A percentile compares a stretch with the other conserved stretches of the same genome.
Evolutionary conservation across 2,113 vertebrate species (phyloP).

Genomic region (Actenoides lindsayi): DNA sequence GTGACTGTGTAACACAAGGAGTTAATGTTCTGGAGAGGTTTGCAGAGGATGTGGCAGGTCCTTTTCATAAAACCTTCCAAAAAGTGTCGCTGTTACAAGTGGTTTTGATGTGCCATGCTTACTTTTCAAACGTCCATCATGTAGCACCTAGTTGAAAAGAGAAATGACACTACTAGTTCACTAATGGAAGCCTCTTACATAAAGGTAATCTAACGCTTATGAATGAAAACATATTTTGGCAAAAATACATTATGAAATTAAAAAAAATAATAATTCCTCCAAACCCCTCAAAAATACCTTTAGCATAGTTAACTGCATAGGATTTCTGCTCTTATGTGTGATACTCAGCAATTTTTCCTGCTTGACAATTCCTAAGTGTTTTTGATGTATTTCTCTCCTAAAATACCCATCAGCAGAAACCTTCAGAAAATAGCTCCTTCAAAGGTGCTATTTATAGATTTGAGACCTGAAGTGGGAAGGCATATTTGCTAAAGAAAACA

Average conservation of each 20-base stretch:
- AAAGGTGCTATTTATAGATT: not conserved
- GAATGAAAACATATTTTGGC: not conserved
- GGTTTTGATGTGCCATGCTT: conserved; percentile 42
- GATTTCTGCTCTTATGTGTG: not conserved
- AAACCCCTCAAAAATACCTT: not conserved
- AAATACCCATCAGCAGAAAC: not conserved
- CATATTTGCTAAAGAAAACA: not conserved
- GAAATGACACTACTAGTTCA: not conserved
- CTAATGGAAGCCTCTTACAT: not conserved
- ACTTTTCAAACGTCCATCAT: conserved; percentile 69
- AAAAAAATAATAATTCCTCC: not conserved
- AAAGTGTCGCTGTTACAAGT: conserved; percentile 67
- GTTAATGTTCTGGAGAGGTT: not conserved
- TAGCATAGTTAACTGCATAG: not conserved
- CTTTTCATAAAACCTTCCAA: conserved; percentile 76
- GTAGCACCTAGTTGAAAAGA: conserved; percentile 64
- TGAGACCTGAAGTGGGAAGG: not conserved
- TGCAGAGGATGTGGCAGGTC: conserved; percentile 25
- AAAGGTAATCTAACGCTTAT: not conserved
- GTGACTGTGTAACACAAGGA: not conserved
- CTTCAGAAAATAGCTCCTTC: not conserved
- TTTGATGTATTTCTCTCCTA: not conserved
- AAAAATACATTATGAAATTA: not conserved
- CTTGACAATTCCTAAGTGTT: not conserved
- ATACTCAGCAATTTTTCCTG: not conserved